Evolutionary conservation across 2,797 vertebrate genomes (phyloP).

Genomic region (Thaleichthys pacificus): DNA sequence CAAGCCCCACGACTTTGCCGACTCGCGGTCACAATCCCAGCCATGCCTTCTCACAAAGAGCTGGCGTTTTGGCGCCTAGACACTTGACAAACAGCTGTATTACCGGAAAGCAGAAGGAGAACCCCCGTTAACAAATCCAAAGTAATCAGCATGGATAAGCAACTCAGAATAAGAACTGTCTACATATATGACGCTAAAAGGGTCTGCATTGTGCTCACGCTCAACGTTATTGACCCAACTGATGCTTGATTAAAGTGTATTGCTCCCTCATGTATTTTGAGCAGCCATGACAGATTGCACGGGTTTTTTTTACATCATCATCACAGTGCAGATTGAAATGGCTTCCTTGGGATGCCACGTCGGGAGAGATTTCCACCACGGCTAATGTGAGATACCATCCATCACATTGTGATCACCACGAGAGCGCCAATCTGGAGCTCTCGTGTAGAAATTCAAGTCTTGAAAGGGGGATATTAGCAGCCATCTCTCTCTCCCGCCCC

Average conservation of each 20-base stretch:
- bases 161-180: slow-evolving; percentile 9
- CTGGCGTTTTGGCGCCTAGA: background rate
- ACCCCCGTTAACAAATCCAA: slow-evolving; percentile 26
- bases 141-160: slow-evolving; percentile 15
- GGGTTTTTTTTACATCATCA: slow-evolving; percentile 34
- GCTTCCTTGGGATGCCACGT: slow-evolving; percentile 47
- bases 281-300: slow-evolving; percentile 54
- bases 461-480: background rate
- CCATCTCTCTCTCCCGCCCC: background rate
- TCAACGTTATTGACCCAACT: slow-evolving; percentile 56
- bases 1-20: slow-evolving; percentile 10
- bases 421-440: slow-evolving; percentile 24
- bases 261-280: slow-evolving; percentile 54
- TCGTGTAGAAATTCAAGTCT: slow-evolving; percentile 36
- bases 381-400: slow-evolving; percentile 57
- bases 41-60: background rate
- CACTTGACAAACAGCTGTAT: too few relatives aligned
- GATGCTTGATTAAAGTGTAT: slow-evolving; percentile 64
- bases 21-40: background rate
- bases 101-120: background rate
- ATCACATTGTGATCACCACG: slow-evolving; percentile 56
- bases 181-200: slow-evolving; percentile 36
- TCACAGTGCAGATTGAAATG: slow-evolving; percentile 29
- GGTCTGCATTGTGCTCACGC: slow-evolving; percentile 55
- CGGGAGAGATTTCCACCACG: slow-evolving; percentile 40